Base-by-base conservation (phyloP, 2,113 vertebrate genomes). In the Gavialis gangeticus region DNA sequence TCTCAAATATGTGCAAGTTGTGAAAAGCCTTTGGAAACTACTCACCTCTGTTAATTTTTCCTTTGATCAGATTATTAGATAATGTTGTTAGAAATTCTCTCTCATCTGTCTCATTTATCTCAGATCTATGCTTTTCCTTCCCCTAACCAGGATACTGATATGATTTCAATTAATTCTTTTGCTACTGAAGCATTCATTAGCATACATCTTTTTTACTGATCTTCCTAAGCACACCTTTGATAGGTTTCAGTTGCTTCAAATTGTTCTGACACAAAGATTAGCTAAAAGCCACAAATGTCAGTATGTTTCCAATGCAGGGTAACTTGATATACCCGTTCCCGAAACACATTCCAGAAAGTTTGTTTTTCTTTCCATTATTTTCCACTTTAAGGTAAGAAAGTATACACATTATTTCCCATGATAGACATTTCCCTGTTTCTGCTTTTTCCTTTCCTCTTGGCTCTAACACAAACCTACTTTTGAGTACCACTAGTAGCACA, bases 151-250 rank as follows among this genome's bases (percentile, higher is more conserved):
- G 81, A 86, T 95, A 14, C 12, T 37, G 87, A 37, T 84, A 80
- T 86, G 62, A 60, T 92, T 96, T 34, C 88, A 82, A 96, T 95
- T 92, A 97, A 94, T 82, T 3, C 87, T 46, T 80, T 82, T 88
- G 58, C 94, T 88, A 84, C 16, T 73, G 2, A 16, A 82, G 2
- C 4, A 9, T 94, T 95, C 37, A 69, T 97, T 94, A 95, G 80
- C 63, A n/a, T 91, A 94, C 90, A 88, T 18, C 30, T 96, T 94
- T 92, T 84, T 94, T 96, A 76, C 27, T 79, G 64, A 84, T 97
- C 86, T 90, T 18, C n/a, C 66, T 94, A 89, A 93, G 79, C 75
- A 85, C n/a, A 79, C 64, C 88, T 90, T 92, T 93, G 67, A 92
- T 94, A 75, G 34, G 28, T 76, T 91, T 94, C 81, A 83, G 19